Percentiles rank a stretch among this genome's conserved stretches.
Conservation (phyloP, 2,888 invertebrate species). For the Brachypalpus laphriformis region DNA sequence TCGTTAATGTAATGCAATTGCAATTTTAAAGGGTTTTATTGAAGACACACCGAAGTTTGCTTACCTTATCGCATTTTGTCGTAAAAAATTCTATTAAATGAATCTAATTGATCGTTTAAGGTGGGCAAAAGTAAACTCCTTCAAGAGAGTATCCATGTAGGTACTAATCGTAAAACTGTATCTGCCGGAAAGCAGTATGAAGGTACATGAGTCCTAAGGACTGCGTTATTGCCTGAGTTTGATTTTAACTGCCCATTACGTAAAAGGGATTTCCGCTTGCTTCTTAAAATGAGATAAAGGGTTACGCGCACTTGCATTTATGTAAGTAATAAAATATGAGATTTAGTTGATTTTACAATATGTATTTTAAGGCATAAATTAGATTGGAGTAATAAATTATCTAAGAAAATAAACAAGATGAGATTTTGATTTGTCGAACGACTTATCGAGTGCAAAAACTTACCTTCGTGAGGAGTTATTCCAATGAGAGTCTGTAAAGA, state of each 20-base stretch:
- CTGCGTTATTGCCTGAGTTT: background rate
- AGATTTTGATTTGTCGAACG: background rate
- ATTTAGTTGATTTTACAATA: background rate
- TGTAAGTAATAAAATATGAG: background rate
- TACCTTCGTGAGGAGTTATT: background rate
- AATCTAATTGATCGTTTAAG: conserved; percentile 32
- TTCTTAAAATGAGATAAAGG: background rate
- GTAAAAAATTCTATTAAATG: conserved; percentile 27
- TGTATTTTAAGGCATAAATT: background rate
- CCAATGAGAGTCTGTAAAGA: background rate
- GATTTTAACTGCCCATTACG: background rate
- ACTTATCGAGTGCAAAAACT: background rate
- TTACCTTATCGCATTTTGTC: conserved; percentile 17
- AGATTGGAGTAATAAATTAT: background rate
- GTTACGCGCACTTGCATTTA: background rate
- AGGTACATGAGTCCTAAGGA: background rate
- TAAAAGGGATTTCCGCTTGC: background rate
- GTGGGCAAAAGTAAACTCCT: background rate
- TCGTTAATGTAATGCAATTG: conserved; percentile 1
- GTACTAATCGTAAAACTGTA: conserved; percentile 8
- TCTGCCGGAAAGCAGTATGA: conserved; percentile 14
- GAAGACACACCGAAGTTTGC: background rate
- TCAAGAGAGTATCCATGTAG: background rate
- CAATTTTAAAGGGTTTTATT: background rate
- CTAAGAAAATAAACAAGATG: background rate